phyloP scores from a whole-genome alignment of 23 tunicate genomes.

The Clavelina lepadiformis region DNA sequence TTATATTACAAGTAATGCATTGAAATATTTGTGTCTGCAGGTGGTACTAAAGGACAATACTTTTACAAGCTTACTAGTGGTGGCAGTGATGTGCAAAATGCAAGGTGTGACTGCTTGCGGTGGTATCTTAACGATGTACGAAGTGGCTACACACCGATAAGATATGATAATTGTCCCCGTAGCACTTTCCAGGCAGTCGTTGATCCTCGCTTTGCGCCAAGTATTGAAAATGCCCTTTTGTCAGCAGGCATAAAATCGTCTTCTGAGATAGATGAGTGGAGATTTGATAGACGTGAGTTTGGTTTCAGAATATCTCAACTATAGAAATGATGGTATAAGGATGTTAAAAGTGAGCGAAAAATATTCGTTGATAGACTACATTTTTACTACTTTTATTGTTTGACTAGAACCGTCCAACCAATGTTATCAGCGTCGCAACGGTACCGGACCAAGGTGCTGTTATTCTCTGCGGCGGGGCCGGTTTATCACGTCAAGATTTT shows the following conservation, averaged over 20 bases:
- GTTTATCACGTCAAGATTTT: slow-evolving; percentile 6
- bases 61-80: slow-evolving; percentile 23
- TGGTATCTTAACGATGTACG: slow-evolving; percentile 33
- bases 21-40: too few species aligned
- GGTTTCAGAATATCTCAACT: too few species aligned
- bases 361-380: too few species aligned
- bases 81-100: background rate
- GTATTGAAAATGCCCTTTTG: too few species aligned
- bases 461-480: background rate
- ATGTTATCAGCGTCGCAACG: slow-evolving; percentile 8
- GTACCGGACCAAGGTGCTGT: slow-evolving; percentile 24
- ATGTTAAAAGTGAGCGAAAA: too few species aligned
- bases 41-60: slow-evolving; percentile 29
- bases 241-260: too few species aligned
- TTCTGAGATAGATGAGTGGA: slow-evolving; percentile 10
- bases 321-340: too few species aligned
- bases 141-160: background rate
- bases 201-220: slow-evolving; percentile 5
- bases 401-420: background rate
- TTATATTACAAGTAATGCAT: too few species aligned
- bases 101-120: slow-evolving; percentile 31
- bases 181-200: slow-evolving; percentile 9
- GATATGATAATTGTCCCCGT: too few species aligned
- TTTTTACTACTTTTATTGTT: too few species aligned
- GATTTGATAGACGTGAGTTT: background rate